phyloP scores from a whole-genome alignment of 2,113 vertebrate genomes.

The Electrona antarctica region DNA sequence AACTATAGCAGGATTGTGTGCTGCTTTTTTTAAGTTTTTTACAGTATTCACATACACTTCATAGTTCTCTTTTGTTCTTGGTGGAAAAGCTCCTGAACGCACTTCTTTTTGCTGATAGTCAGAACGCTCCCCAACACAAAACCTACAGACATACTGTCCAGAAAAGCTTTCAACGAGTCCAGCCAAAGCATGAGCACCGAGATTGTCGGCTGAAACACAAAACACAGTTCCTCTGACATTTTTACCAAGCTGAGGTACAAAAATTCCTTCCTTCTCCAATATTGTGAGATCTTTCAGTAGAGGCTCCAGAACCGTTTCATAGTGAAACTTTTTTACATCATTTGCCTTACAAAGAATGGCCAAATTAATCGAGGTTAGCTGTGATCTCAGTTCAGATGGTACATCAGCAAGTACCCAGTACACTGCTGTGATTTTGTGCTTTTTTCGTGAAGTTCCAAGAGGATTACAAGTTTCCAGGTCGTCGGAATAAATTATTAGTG shows the following conservation, averaged over 20 bases:
- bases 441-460: too few relatives aligned
- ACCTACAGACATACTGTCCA: conserved; percentile 38
- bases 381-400: conserved; percentile 5
- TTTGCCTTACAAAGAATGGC: conserved; percentile 19
- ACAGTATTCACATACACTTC: too few relatives aligned
- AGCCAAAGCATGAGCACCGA: conserved; percentile 32
- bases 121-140: conserved; percentile 36
- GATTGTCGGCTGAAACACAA: conserved; percentile 37
- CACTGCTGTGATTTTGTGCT: background rate
- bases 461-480: too few relatives aligned
- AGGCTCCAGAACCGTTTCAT: conserved; percentile 22
- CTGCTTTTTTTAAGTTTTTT: too few relatives aligned
- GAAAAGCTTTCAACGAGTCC: conserved; percentile 34
- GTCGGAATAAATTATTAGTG: too few relatives aligned
- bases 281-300: conserved; percentile 22
- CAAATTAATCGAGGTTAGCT: conserved; percentile 19
- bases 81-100: conserved; percentile 22
- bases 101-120: conserved; percentile 40
- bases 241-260: conserved; percentile 15
- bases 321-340: conserved; percentile 12
- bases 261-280: conserved; percentile 21
- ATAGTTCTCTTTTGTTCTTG: conserved; percentile 20
- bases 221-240: conserved; percentile 35
- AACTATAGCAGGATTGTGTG: conserved; percentile 5
- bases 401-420: conserved; percentile 11